Conservation (phyloP, 2,888 invertebrate genomes). For the Sicus ferrugineus region DNA sequence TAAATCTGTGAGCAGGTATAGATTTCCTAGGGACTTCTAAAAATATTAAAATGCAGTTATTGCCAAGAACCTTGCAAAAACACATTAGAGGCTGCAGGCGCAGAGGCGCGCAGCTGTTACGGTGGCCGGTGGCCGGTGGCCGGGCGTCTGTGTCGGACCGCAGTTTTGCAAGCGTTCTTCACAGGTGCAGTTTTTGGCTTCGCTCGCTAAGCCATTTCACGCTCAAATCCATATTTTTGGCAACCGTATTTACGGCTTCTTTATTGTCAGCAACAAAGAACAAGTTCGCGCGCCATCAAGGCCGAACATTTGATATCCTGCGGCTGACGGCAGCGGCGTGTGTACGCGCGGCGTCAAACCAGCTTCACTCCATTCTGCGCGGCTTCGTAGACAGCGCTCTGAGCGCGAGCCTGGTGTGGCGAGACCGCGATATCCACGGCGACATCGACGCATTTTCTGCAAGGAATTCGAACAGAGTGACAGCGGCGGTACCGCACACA, state of each 20-base stretch:
- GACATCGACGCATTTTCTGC: too few relatives aligned
- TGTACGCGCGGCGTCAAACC: too few relatives aligned
- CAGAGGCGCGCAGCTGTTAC: background rate
- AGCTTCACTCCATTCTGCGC: too few relatives aligned
- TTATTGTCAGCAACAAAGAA: conserved; percentile 6
- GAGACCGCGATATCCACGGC: too few relatives aligned
- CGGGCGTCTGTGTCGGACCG: background rate
- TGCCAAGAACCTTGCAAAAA: conserved; percentile 33
- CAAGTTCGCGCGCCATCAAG: background rate
- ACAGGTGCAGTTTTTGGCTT: conserved; percentile 21
- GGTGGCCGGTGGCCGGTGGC: background rate
- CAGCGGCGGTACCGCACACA: too few relatives aligned
- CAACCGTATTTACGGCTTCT: background rate
- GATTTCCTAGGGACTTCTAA: conserved; percentile 19
- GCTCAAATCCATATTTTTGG: conserved; percentile 12
- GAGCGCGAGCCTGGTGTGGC: too few relatives aligned
- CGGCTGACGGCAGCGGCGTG: too few relatives aligned
- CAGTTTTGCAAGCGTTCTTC: background rate
- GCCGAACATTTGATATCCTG: conserved; percentile 16
- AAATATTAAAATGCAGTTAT: conserved; percentile 38
- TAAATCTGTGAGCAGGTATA: conserved; percentile 1
- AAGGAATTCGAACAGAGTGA: too few relatives aligned
- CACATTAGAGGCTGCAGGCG: background rate
- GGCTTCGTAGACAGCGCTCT: too few relatives aligned
- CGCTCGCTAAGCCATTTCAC: conserved; percentile 1